Evolutionary conservation across 2,888 invertebrate species (phyloP), one percentile per base, ranked within the genome.

Genomic region (Octonoba sinensis): DNA sequence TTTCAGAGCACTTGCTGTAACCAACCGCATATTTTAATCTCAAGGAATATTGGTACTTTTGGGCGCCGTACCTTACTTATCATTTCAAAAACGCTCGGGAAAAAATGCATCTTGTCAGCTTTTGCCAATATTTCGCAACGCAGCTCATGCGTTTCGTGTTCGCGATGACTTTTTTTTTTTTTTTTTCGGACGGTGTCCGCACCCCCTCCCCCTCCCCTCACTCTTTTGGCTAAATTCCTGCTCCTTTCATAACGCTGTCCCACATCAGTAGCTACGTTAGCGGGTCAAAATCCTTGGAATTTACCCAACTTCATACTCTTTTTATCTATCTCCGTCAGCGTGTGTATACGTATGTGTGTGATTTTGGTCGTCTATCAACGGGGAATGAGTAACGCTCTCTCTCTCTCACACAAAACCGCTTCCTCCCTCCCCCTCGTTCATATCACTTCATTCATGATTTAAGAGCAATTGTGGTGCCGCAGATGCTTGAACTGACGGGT

Each of bases 281-380:
- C 56, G 70, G 70, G 62, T 64, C 62, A 77, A 77, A 77, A 64
- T 67, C 70, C 70, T 77, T 77, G 70, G 77, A 76, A 76, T 69
- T 69, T 59, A 47, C 71, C 64, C 77, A 75, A 60, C 67, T 57
- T 57, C n/a, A 13, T 62, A 27, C 27, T 60, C 62, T 62, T 44
- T 62, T 44, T 44, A 62, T 62, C 46, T n/a, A 20, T 70, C 44
- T 16, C n/a, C 54, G 54, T 54, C 13, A 22, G 57, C 57, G 16
- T 51, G 16, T n/a, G 24, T 56, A 36, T 22, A 65, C 36, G 47
- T 46, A 51, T 67, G 60, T 49, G 62, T 62, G 54, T 54, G 49
- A 27, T 12, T 16, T 15, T 18, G 36, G 36, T 36, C 13, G 69
- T 57, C 24, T 59, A 66, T 27, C 57, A 16, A 57, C 56, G 20